Conservation (phyloP, 1,140 invertebrate species). For the Choristoneura fumiferana region DNA sequence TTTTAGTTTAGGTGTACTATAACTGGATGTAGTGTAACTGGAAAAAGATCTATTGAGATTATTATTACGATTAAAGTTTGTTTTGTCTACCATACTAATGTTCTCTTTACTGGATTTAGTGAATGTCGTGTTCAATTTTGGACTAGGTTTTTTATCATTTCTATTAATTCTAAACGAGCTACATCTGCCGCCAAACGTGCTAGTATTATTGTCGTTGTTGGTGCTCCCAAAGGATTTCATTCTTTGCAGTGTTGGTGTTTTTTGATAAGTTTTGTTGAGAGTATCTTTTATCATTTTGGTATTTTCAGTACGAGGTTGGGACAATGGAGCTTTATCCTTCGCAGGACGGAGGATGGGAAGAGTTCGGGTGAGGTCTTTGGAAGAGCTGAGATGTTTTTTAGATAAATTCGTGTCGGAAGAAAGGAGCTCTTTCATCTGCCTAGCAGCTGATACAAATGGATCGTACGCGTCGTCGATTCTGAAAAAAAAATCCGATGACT, state of each 20-base stretch:
- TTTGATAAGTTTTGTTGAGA: conserved; percentile 72
- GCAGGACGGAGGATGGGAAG: conserved; percentile 56
- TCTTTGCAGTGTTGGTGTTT: conserved; percentile 70
- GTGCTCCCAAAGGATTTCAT: conserved; percentile 75
- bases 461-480: conserved; percentile 72
- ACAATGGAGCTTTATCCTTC: conserved; percentile 52
- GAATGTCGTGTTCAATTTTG: conserved; percentile 68
- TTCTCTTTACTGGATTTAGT: conserved; percentile 75
- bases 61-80: conserved; percentile 57
- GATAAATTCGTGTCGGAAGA: conserved; percentile 72
- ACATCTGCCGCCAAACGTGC: conserved; percentile 60
- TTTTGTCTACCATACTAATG: conserved; percentile 57
- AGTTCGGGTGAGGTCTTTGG: conserved; percentile 66
- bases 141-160: conserved; percentile 67
- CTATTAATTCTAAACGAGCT: conserved; percentile 69
- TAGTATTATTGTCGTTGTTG: conserved; percentile 53
- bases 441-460: conserved; percentile 73
- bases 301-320: conserved; percentile 48
- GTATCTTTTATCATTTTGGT: conserved; percentile 72
- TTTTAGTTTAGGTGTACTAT: conserved; percentile 69
- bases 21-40: conserved; percentile 62
- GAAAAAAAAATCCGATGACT: conserved; percentile 39
- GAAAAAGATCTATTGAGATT: conserved; percentile 68
- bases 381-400: conserved; percentile 57
- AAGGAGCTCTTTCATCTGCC: conserved; percentile 77